Evolutionary conservation across 2,797 vertebrate genomes (phyloP), one percentile per base, ranked within the genome.

Genomic region (Poecile montanus): DNA sequence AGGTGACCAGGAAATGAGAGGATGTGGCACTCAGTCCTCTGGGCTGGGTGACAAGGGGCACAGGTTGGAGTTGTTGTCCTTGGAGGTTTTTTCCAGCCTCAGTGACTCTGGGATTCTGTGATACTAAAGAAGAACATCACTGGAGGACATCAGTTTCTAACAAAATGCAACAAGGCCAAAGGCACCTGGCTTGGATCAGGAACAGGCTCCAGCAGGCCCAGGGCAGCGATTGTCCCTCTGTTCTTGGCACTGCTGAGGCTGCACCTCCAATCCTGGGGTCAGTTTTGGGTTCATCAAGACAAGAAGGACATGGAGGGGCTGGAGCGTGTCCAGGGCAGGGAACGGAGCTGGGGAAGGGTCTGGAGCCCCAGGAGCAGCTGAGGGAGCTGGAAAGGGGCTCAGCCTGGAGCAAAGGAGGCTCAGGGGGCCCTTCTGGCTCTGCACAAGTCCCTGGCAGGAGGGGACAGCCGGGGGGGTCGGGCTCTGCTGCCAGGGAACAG

Each of bases 1-100:
- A 54, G 34, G 7, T n/a, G 63, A 14, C 34, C 50, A 26, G 13
- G 30, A 5, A 78, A 13, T 6, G 8, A 2, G 30, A 26, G 56
- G 8, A 32, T 0, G 1, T 71, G 50, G 26, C 58, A 72, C 36
- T 56, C 1, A 15, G 34, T 21, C 4, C 65, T 57, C 34, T 22
- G 84, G 29, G 40, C 56, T 68, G 47, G 54, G 38, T 7, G 54
- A 27, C 54, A 60, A 25, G 47, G 0, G 34, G 7, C 56, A 26
- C 34, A 54, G 34, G 7, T 12, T 29, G 34, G 16, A 42, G 25
- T 48, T 0, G 0, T 7, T 48, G 50, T 9, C 7, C 10, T 50
- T 13, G 36, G 22, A 50, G 42, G 26, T 18, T 62, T 57, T 27
- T 36, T 48, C 58, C 44, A 50, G 3, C 22, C 26, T 30, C 14